Base-by-base conservation (phyloP, 2,113 vertebrate genomes). In the Catharus fuscescens region DNA sequence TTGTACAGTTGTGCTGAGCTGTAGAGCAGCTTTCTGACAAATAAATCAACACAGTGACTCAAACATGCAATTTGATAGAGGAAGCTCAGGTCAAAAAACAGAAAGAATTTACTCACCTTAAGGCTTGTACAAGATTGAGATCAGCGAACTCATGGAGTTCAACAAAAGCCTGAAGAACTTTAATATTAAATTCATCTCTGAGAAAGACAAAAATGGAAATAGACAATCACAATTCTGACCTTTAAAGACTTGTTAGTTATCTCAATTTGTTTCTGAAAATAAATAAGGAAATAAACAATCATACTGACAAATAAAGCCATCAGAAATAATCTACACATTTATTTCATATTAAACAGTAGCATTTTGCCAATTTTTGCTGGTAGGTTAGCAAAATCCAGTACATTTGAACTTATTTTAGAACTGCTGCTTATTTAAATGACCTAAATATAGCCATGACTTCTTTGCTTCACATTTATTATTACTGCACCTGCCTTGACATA, bases 71-170 rank as follows among this genome's bases (percentile, higher is more conserved):
- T 26, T 90, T 25, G 26, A 83, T 47, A 88, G 69, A 94, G 71
- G n/a, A 59, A 94, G 42, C 29, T 72, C 67, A 74, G 57, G 62
- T 60, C 40, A 81, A 77, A 85, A 42, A 70, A 4, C 18, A 66
- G 53, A 84, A 57, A 59, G 26, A 69, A 89, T 61, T 62, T 47
- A 80, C 98, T 98, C 88, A 99, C 99, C 99, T 98, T 97, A 99
- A 98, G 21, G 99, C 99, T 95, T 99, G 99, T 48, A 99, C 99
- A 14, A 99, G 98, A 97, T 99, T 99, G 96, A 99, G 98, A 97
- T 99, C 99, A 21, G 99, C 99, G 97, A 99, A 99, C 97, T 99
- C 99, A 80, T 99, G 99, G 95, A 99, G 99, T 97, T 99, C 99
- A 86, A 99, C 99, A 90, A 99, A 99, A 28, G 99, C 99, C 93